These are phyloP conservation scores for Enteromius radiatus DNA, from an alignment of 2,797 vertebrate genomes.

Conservation along the genomic window DNA sequence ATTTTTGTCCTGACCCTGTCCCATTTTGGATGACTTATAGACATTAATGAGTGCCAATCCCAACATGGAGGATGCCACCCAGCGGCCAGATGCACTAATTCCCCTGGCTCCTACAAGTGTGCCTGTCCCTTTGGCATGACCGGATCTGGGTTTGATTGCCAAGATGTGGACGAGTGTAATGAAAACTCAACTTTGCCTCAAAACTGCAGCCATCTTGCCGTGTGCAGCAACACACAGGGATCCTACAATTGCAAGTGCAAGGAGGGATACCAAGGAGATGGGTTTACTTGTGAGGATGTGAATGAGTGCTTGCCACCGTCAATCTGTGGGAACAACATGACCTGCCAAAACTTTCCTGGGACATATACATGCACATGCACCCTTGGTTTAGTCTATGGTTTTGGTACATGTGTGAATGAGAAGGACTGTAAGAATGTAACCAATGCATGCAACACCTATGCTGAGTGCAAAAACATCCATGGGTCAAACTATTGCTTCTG, in stretches of 20 bases:
- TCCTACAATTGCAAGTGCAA: conserved; percentile 80
- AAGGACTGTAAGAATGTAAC: conserved; percentile 71
- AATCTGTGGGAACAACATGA: conserved; percentile 74
- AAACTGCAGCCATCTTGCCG: conserved; percentile 77
- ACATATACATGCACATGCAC: conserved; percentile 77
- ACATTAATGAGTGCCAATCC: conserved; percentile 87
- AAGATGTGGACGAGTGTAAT: conserved; percentile 82
- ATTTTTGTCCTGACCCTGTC: conserved; percentile 78
- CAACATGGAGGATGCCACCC: conserved; percentile 83
- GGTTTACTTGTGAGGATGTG: conserved; percentile 76
- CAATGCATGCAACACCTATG: conserved; percentile 68
- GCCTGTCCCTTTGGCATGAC: conserved; percentile 76
- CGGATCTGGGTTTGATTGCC: conserved; percentile 79
- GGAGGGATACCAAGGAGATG: conserved; percentile 78
- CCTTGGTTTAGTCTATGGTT: conserved; percentile 67
- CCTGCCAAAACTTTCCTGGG: conserved; percentile 77
- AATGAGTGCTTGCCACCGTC: conserved; percentile 76
- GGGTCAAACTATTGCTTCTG: conserved; percentile 82
- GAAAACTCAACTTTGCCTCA: conserved; percentile 65
- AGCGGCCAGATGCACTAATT: conserved; percentile 79
- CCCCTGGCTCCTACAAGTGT: conserved; percentile 77
- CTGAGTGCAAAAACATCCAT: conserved; percentile 69
- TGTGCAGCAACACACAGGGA: conserved; percentile 77
- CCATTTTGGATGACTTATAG: conserved; percentile 89
- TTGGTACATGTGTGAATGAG: conserved; percentile 76